phyloP scores from a whole-genome alignment of 1,140 invertebrate genomes.

The Dolichoris vasculosae region DNA sequence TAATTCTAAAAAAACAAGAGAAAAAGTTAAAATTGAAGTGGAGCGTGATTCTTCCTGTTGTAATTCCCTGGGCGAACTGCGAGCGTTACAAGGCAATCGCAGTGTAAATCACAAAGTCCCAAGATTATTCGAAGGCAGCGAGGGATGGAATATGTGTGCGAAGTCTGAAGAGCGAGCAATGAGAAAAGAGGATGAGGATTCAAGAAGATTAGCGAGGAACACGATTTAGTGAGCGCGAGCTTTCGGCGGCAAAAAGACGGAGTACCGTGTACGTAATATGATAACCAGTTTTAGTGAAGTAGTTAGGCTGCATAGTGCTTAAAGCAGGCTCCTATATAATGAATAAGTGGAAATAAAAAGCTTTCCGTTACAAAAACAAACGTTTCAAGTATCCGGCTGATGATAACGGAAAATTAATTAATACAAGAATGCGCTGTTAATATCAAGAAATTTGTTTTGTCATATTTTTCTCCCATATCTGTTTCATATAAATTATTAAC shows the following conservation, averaged over 20 bases:
- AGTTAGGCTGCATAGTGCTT: too few relatives aligned
- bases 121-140: conserved; percentile 22
- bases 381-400: too few relatives aligned
- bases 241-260: background rate
- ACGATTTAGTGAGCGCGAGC: background rate
- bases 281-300: too few relatives aligned
- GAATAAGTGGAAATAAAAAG: too few relatives aligned
- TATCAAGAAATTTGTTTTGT: too few relatives aligned
- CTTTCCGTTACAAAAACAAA: too few relatives aligned
- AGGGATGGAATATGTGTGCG: background rate
- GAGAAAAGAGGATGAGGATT: background rate
- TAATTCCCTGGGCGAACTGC: conserved; percentile 2
- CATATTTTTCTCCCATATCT: too few relatives aligned
- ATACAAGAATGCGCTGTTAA: too few relatives aligned
- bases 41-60: background rate
- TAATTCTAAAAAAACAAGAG: background rate
- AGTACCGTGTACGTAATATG: too few relatives aligned
- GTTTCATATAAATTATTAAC: too few relatives aligned
- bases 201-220: background rate
- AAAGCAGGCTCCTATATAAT: too few relatives aligned
- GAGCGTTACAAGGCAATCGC: conserved; percentile 15
- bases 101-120: conserved; percentile 31
- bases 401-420: too few relatives aligned
- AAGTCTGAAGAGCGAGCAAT: background rate
- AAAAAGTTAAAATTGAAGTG: conserved; percentile 21